Conservation (phyloP, 2,797 vertebrate genomes). For the Xiphophorus birchmanni region DNA sequence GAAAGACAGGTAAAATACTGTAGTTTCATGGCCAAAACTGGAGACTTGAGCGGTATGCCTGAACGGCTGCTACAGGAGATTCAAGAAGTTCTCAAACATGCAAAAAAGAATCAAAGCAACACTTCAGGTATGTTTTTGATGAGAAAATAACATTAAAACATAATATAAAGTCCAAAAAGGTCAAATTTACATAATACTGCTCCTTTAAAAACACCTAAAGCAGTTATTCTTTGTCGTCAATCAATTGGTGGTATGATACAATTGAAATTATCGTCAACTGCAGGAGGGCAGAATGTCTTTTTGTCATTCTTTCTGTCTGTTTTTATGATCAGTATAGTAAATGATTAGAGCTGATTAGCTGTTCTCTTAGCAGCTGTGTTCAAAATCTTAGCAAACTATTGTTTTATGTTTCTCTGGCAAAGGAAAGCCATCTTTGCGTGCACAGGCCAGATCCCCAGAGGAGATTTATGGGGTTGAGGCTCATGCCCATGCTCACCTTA, state of each 20-base stretch:
- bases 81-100: not conserved
- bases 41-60: no score
- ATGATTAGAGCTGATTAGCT: conserved; percentile 59
- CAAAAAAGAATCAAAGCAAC: not conserved
- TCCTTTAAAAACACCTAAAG: not conserved
- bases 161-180: not conserved
- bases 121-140: not conserved
- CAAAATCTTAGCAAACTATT: conserved; percentile 49
- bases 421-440: conserved; percentile 67
- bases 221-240: not conserved
- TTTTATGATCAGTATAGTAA: conserved; percentile 65
- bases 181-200: not conserved
- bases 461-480: conserved; percentile 67
- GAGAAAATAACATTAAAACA: not conserved
- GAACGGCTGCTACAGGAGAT: no score
- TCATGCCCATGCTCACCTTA: conserved; percentile 60
- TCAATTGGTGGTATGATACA: not conserved
- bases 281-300: conserved; percentile 55
- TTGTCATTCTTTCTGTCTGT: conserved; percentile 49
- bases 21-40: no score
- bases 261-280: conserved; percentile 22
- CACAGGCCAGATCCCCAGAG: conserved; percentile 57
- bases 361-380: conserved; percentile 60
- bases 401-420: conserved; percentile 67
- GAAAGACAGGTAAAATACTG: no score